Evolutionary conservation across 2,113 vertebrate species (phyloP).

Genomic region (Macrotus californicus): DNA sequence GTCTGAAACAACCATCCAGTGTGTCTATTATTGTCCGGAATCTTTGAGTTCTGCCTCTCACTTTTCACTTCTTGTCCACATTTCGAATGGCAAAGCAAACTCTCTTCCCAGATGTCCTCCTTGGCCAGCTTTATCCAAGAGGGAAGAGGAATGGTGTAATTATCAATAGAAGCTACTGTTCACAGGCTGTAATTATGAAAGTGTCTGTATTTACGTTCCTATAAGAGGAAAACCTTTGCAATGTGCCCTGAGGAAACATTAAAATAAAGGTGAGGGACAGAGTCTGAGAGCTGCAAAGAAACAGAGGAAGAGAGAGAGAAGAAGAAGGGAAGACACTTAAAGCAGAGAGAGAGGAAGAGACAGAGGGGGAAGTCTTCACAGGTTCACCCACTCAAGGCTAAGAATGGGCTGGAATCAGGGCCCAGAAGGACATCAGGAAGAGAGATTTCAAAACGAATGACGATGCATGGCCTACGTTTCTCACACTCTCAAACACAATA

Average conservation of each 20-base stretch:
- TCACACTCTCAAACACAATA: background rate
- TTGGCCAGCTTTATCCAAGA: background rate
- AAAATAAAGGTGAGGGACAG: background rate
- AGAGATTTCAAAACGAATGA: background rate
- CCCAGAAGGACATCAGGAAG: background rate
- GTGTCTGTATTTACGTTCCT: background rate
- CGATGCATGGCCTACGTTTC: background rate
- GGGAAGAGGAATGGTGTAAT: background rate
- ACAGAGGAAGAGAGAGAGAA: background rate
- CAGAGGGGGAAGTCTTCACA: rapidly evolving
- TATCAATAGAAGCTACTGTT: background rate
- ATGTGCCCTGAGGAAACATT: background rate
- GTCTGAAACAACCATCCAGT: background rate
- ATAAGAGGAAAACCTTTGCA: background rate
- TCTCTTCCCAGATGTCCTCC: background rate
- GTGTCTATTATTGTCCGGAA: background rate
- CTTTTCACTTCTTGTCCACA: background rate
- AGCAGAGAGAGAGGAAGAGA: too few species aligned
- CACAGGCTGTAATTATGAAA: background rate
- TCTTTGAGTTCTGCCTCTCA: background rate
- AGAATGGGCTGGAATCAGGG: rapidly evolving
- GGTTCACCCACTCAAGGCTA: background rate
- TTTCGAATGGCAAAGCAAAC: background rate
- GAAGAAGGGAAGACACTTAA: background rate
- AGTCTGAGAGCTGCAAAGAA: background rate